Base-by-base conservation (phyloP, 2,113 vertebrate genomes). In the Lagopus leucura region DNA sequence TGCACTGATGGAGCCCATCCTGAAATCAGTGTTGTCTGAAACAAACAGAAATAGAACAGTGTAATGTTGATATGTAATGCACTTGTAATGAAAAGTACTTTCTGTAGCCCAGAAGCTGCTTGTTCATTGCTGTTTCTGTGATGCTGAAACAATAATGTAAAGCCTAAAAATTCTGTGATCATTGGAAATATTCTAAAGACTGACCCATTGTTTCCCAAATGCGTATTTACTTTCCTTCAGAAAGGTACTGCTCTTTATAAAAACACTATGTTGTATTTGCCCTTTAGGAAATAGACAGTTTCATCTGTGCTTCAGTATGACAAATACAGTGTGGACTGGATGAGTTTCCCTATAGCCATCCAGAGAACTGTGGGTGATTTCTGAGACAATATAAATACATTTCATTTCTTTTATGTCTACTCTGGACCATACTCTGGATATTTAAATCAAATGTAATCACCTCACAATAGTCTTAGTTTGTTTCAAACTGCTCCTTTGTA, bases 1-100 rank as follows among this genome's bases (percentile, higher is more conserved):
- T 88, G 90, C 96, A 78, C 90, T 97, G 71, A 98, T 93, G 78
- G 97, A 97, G 13, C 94, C 96, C 98, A 98, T 98, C 20, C 42
- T 77, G 82, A 78, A 89, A 57, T 18, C 58, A 32, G 16, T 0
- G 28, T 73, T 73, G 47, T 42, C 97, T 98, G 24, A 67, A 77
- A 69, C 28, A 94, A 80, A 8, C 3, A 91, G 71, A 90, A 91
- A 86, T 63, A 38, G 2, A 12, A 63, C 6, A 65, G 18, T 42
- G 13, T 18, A 25, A 10, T 52, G 19, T 27, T 32, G 1, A 43
- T 5, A 48, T 0, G 1, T 34, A n/a, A 38, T 38, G n/a, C 11
- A 11, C 16, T 83, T 67, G 13, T 36, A 86, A 50, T 77, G 18
- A 82, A 65, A 88, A 55, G 5, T 20, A 25, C 28, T 42, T 5